Base-by-base conservation (phyloP, 2,797 vertebrate genomes). In the Myotis planiceps region DNA sequence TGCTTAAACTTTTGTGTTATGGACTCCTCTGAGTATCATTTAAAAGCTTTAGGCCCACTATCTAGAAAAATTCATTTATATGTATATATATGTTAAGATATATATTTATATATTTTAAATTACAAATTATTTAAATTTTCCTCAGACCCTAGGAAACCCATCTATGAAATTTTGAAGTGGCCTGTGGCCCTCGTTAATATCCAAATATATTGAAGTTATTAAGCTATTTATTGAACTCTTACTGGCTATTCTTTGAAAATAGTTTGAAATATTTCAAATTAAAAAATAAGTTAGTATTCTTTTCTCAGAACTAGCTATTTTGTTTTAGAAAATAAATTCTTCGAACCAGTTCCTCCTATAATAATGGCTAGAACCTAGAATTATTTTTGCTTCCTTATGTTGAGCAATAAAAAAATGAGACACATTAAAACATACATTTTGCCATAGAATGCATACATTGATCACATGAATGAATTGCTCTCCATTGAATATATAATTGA, bases 171-270 rank as follows among this genome's bases (percentile, higher is more conserved):
- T 45, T 83, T 42, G 16, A 45, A 79, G 25, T 13, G 9, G n/a
- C 16, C 39, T 74, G 3, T 74, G 71, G 34, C 58, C 10, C 27
- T 69, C 1, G 2, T 19, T 69, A 81, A 88, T 65, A 92, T 42
- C 23, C 21, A 76, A 80, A 80, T 71, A 90, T 15, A 37, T 83
- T 42, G 71, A 75, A 47, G 12, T 96, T 51, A 68, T 55, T 89
- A 81, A 25, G 34, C 2, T 96, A 13, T 81, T 53, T 92, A 34
- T 68, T 45, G 4, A 93, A 65, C 1, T 75, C 19, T 65, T 95
- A 80, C 47, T 82, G 83, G 76, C 79, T 89, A 68, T 65, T 45
- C 42, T 68, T 87, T 53, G 8, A 92, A 95, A 81, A 84, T 27
- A 74, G 3, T 45, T 89, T 45, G 10, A 27, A 84, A 12, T 49